Percentiles rank a stretch among this genome's conserved stretches.
Evolutionary conservation across 1,140 invertebrate species (phyloP).

Genomic region (Ridgeia piscesae): DNA sequence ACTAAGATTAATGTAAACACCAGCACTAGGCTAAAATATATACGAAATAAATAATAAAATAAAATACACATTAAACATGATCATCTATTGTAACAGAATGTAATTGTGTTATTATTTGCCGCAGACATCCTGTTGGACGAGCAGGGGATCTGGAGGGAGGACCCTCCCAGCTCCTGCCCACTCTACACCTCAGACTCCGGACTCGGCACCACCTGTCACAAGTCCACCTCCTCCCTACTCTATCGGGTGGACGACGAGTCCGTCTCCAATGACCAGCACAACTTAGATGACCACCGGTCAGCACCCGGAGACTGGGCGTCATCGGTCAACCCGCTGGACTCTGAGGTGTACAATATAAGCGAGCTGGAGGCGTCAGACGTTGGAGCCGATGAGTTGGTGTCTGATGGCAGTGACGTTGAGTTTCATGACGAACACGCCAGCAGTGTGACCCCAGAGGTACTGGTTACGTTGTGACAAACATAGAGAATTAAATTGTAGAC

Average conservation of each 20-base stretch:
- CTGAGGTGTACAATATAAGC: slow-evolving; percentile 29
- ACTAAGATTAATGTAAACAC: too few relatives aligned
- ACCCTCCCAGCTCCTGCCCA: neutral
- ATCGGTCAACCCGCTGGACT: slow-evolving; percentile 10
- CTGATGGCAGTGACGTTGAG: neutral
- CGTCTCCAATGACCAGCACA: neutral
- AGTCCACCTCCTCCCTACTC: neutral
- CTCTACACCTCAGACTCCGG: neutral
- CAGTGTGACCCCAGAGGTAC: neutral
- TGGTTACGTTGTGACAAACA: too few relatives aligned
- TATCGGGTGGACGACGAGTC: neutral
- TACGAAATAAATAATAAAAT: too few relatives aligned
- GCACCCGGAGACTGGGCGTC: neutral
- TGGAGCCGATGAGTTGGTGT: neutral
- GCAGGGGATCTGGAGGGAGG: slow-evolving; percentile 18
- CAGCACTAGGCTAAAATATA: too few relatives aligned
- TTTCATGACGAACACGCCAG: neutral
- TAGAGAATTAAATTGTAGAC: too few relatives aligned
- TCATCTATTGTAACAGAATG: too few relatives aligned
- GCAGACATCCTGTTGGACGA: slow-evolving; percentile 26
- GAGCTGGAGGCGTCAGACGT: slow-evolving; percentile 26
- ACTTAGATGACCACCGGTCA: slow-evolving; percentile 11
- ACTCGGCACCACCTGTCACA: neutral
- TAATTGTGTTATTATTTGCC: neutral
- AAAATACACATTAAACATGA: too few relatives aligned